Conservation (phyloP, 2,888 invertebrate genomes). For the Lumbricus terrestris region DNA sequence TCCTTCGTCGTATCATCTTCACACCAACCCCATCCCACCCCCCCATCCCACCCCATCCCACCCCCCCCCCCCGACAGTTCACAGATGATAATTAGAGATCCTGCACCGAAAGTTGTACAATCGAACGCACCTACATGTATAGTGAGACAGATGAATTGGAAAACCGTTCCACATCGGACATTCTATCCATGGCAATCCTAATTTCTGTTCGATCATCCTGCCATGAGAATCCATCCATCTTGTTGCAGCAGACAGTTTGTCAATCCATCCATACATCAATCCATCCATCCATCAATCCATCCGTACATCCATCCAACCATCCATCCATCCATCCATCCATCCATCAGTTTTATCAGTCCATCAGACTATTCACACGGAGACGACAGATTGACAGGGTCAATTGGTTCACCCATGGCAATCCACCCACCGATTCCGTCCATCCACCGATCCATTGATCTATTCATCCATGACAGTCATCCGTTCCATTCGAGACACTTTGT, state of each 20-base stretch:
- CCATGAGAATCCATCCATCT: background rate
- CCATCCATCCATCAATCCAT: background rate
- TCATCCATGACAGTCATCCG: background rate
- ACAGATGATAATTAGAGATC: background rate
- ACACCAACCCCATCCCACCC: no score
- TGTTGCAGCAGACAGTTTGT: background rate
- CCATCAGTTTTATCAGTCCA: background rate
- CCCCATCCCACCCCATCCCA: no score
- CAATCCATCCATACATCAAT: background rate
- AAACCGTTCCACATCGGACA: background rate
- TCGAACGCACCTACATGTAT: background rate
- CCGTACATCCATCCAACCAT: background rate
- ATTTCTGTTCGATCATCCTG: background rate
- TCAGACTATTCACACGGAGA: background rate
- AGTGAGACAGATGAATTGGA: background rate
- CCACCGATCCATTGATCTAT: background rate
- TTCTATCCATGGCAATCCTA: background rate
- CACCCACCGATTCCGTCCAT: background rate
- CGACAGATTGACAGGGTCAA: background rate
- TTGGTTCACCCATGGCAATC: background rate
- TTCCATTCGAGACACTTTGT: background rate
- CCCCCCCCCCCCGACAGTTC: background rate
- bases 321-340: background rate
- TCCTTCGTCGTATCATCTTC: no score
- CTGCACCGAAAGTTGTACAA: background rate